Percentiles rank a stretch among this genome's conserved stretches.
Evolutionary conservation across 1,140 invertebrate genomes (phyloP).

Genomic region (Elymnias hypermnestra): DNA sequence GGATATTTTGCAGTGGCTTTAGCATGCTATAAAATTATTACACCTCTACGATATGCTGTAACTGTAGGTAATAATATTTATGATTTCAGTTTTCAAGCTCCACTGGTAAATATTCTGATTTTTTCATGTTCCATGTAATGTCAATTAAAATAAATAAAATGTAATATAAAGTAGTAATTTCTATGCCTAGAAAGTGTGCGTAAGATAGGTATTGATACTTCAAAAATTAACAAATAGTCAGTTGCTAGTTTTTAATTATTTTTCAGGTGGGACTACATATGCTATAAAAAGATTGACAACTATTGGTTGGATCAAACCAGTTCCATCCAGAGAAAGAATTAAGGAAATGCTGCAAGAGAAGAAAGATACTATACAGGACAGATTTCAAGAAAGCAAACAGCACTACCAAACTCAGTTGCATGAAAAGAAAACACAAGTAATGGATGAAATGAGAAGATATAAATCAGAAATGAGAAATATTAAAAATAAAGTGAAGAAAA

Average conservation of each 20-base stretch:
- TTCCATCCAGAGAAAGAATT: slow-evolving; percentile 78
- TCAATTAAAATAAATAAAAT: no score
- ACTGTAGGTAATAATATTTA: slow-evolving; percentile 84
- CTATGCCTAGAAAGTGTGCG: no score
- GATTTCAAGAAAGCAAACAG: slow-evolving; percentile 70
- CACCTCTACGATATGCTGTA: slow-evolving; percentile 92
- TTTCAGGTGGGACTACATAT: slow-evolving; percentile 81
- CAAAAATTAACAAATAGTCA: no score
- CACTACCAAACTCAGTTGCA: slow-evolving; percentile 60
- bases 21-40: slow-evolving; percentile 93
- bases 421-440: slow-evolving; percentile 63
- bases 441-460: slow-evolving; percentile 72
- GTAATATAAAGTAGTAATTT: no score
- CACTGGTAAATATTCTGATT: no score
- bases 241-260: slow-evolving; percentile 7
- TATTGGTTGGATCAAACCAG: slow-evolving; percentile 82
- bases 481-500: slow-evolving; percentile 70
- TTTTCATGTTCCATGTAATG: no score
- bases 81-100: no score
- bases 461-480: slow-evolving; percentile 70
- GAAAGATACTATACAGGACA: slow-evolving; percentile 74
- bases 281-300: slow-evolving; percentile 82
- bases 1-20: slow-evolving; percentile 93
- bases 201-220: no score
- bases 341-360: slow-evolving; percentile 79